phyloP scores from a whole-genome alignment of 2,888 invertebrate genomes.

The Agonopterix arenella region DNA sequence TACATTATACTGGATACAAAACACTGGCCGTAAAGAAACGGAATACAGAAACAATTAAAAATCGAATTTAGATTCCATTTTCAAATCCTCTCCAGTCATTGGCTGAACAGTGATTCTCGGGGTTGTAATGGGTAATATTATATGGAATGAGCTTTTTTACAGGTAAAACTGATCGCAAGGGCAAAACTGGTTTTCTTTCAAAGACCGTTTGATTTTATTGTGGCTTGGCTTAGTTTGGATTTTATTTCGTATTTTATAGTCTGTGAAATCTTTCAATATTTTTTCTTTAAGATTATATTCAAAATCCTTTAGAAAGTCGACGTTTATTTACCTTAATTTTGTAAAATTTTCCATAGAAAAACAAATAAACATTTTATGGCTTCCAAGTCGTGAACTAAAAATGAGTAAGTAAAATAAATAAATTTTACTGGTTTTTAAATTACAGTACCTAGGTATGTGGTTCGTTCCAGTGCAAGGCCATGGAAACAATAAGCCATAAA shows the following conservation, averaged over 20 bases:
- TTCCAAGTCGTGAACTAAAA: neutral
- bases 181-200: conserved; percentile 63
- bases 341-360: no score
- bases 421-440: conserved; percentile 28
- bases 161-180: conserved; percentile 63
- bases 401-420: conserved; percentile 4
- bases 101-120: conserved; percentile 64
- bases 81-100: conserved; percentile 57
- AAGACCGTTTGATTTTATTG: conserved; percentile 63
- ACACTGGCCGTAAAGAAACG: conserved; percentile 34
- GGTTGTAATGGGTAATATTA: conserved; percentile 73
- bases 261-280: neutral
- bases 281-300: neutral
- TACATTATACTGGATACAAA: conserved; percentile 34
- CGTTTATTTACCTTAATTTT: no score
- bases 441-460: conserved; percentile 24
- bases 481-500: conserved; percentile 68
- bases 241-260: conserved; percentile 57
- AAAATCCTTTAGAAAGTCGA: no score
- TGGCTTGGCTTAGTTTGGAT: conserved; percentile 52
- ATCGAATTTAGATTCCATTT: conserved; percentile 64
- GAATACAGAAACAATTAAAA: conserved; percentile 65
- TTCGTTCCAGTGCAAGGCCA: conserved; percentile 42
- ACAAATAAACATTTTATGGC: no score
- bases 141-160: conserved; percentile 72